Evolutionary conservation across 2,888 invertebrate species (phyloP), one percentile per base, ranked within the genome.

Genomic region (Pilophorus perplexus): DNA sequence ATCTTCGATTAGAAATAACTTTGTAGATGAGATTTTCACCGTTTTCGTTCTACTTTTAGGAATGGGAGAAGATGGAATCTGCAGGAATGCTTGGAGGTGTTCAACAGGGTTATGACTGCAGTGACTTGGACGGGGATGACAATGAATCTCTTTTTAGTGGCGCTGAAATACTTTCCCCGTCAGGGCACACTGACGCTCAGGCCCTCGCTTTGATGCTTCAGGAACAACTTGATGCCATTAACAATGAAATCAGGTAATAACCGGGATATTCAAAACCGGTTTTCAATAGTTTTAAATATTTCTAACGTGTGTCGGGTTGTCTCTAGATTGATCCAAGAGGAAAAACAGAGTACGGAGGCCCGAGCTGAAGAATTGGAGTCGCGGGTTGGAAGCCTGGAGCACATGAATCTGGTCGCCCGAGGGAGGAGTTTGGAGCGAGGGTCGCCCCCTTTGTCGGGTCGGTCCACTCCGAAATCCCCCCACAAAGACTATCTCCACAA

Each of bases 181-280:
- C 78, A 5, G 81, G 81, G 23, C 84, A 79, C 77, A 90, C 93
- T 2, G 98, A 99, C 79, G 97, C 99, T 52, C 98, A 98, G 75
- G 94, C 97, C 0, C 81, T 99, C 71, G 99, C 99, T 50, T 87
- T 97, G 77, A 97, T 99, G 94, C 83, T 99, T 73, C 99, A 99
- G 78, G 98, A 99, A 75, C 97, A 99, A 79, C 82, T 99, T 71
- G 98, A 99, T 81, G 99, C 98, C 75, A 99, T 99, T 78, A 99
- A 99, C 81, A 97, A 97, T 75, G 99, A 99, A 84, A 99, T 99
- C 74, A 83, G 76, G 82, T 82, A 37, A 50, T 40, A 12, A 14
- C 8, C 16, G n/a, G 12, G 33, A 33, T 33, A 12, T 6, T 33
- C 33, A 12, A 12, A 33, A 6, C 12, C 33, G 12, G 6, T 33